A percentile compares a stretch with the other conserved stretches of the same genome.
Evolutionary conservation across 2,797 vertebrate species (phyloP).

Genomic region (Micrastur ruficollis): DNA sequence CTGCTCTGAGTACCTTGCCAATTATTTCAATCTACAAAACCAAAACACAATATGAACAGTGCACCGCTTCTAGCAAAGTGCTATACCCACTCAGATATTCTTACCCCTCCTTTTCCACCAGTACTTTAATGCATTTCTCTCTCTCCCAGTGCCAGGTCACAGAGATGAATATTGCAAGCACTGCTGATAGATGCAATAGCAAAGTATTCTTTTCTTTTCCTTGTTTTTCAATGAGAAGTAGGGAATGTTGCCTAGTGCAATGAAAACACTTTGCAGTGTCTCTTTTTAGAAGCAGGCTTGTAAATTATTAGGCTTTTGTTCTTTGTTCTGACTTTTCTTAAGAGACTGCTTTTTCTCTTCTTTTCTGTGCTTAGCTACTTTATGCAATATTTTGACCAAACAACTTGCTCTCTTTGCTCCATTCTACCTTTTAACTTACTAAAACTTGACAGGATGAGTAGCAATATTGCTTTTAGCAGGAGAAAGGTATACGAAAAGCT

Average conservation of each 20-base stretch:
- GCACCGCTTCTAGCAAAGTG: conserved; percentile 9
- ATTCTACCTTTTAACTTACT: not conserved
- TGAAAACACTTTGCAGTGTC: not conserved
- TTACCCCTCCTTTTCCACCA: not conserved
- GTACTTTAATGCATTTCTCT: conserved; percentile 12
- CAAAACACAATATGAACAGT: conserved; percentile 15
- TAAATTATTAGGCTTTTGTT: conserved; percentile 15
- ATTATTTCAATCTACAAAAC: conserved; percentile 32
- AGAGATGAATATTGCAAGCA: not conserved
- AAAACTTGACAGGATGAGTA: not conserved
- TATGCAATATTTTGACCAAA: not conserved
- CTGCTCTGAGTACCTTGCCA: conserved; percentile 37
- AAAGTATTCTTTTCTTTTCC: not conserved
- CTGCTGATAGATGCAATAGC: conserved; percentile 16
- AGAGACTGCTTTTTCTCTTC: not conserved
- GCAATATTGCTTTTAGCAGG: not conserved
- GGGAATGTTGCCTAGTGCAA: not conserved
- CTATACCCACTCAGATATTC: not conserved
- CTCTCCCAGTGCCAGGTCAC: not conserved
- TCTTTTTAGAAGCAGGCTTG: not conserved
- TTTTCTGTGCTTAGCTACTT: not conserved
- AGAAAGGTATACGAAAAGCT: not conserved
- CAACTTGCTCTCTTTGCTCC: not conserved
- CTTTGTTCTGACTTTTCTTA: not conserved
- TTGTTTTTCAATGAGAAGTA: not conserved